phyloP scores from a whole-genome alignment of 2,797 vertebrate genomes.

The Lophotriccus pileatus region DNA sequence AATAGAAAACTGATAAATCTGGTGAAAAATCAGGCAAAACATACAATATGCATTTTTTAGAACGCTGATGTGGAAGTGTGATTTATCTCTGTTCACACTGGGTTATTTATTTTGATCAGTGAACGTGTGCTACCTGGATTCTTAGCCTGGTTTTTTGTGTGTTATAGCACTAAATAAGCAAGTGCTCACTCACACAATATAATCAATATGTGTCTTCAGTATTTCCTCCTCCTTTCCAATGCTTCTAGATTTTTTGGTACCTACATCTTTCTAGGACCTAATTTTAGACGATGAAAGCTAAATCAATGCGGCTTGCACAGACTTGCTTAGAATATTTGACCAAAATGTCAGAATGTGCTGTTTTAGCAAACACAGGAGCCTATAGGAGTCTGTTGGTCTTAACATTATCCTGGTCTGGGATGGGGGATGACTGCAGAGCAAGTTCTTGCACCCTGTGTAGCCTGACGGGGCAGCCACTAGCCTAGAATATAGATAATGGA shows the following conservation, averaged over 20 bases:
- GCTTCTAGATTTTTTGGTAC: not conserved
- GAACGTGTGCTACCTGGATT: not conserved
- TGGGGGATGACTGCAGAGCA: not conserved
- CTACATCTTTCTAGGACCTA: not conserved
- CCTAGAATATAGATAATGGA: not conserved
- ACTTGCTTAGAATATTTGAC: not conserved
- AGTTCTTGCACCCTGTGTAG: not conserved
- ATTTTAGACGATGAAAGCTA: conserved; percentile 3
- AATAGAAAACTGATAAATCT: not conserved
- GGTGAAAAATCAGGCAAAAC: not conserved
- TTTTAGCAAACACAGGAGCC: not conserved
- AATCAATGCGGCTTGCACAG: not conserved
- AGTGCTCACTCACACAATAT: not conserved
- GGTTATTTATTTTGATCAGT: not conserved
- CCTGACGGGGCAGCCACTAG: not conserved
- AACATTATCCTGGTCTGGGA: not conserved
- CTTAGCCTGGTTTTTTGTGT: not conserved
- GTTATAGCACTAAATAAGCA: not conserved
- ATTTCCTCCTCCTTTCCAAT: not conserved
- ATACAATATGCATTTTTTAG: not conserved
- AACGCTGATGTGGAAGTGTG: not conserved
- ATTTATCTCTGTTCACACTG: not conserved
- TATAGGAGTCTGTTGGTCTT: not conserved
- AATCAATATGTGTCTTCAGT: not conserved
- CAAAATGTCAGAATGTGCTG: not conserved